phyloP scores from a whole-genome alignment of 2,113 vertebrate genomes.

The Forbesichthys papilliferus region DNA sequence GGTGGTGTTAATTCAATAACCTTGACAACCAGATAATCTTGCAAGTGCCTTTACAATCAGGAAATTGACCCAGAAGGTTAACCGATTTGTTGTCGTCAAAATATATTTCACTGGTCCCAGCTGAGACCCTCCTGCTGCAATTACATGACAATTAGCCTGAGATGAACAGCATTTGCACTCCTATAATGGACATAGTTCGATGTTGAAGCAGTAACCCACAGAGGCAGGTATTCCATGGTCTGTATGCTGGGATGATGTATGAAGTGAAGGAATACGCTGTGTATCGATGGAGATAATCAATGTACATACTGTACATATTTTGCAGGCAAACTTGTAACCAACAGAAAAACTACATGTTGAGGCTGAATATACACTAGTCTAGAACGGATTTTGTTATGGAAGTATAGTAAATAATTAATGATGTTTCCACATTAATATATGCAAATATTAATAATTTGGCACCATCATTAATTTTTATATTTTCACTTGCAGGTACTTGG shows the following conservation, averaged over 20 bases:
- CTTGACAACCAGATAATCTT: background rate
- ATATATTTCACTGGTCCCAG: background rate
- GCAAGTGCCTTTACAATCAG: background rate
- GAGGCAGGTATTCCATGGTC: background rate
- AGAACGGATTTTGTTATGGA: background rate
- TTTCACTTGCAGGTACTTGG: conserved; percentile 77
- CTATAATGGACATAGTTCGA: conserved; percentile 11
- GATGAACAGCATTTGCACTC: conserved; percentile 13
- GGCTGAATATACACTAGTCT: background rate
- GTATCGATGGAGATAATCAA: too few relatives aligned
- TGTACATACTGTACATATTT: too few relatives aligned
- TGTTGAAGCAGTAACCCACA: conserved; percentile 12
- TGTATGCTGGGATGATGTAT: conserved; percentile 4
- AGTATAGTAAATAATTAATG: background rate
- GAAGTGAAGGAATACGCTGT: too few relatives aligned
- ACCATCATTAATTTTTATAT: background rate
- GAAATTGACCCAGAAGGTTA: conserved; percentile 12
- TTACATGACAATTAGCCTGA: conserved; percentile 17
- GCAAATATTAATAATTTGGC: background rate
- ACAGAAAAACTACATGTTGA: background rate
- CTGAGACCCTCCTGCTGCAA: conserved; percentile 22
- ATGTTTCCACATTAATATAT: background rate
- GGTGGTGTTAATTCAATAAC: conserved; percentile 30
- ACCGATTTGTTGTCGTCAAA: conserved; percentile 30
- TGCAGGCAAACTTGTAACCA: too few relatives aligned